phyloP scores from a whole-genome alignment of 2,888 invertebrate species.

The Lycia hirtaria region DNA sequence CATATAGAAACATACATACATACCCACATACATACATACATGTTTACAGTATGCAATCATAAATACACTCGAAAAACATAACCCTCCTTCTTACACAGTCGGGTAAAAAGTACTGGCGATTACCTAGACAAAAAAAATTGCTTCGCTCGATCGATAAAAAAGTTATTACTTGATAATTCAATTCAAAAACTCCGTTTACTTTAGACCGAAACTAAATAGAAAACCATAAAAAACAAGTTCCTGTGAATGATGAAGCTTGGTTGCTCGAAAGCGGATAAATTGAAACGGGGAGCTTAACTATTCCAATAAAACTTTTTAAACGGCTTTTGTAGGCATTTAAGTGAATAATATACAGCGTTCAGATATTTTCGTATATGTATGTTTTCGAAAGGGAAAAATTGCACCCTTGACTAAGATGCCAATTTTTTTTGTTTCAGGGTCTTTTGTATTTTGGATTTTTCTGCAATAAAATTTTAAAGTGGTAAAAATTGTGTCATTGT shows the following conservation, averaged over 20 bases:
- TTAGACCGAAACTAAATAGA: slow-evolving; percentile 50
- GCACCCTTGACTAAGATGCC: background rate
- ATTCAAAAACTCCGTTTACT: slow-evolving; percentile 29
- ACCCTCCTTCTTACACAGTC: too few species aligned
- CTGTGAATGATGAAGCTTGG: slow-evolving; percentile 54
- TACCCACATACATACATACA: too few species aligned
- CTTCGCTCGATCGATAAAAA: too few species aligned
- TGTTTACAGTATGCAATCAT: too few species aligned
- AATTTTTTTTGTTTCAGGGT: background rate
- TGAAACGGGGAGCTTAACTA: slow-evolving; percentile 57
- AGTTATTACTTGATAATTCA: too few species aligned
- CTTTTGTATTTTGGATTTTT: background rate
- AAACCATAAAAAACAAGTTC: slow-evolving; percentile 56
- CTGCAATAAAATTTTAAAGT: too few species aligned
- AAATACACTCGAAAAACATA: too few species aligned
- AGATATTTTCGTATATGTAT: slow-evolving; percentile 17
- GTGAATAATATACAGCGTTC: slow-evolving; percentile 38
- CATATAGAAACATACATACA: too few species aligned
- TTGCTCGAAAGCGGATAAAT: slow-evolving; percentile 48
- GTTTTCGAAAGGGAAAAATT: background rate
- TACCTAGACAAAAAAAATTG: too few species aligned
- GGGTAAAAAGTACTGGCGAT: too few species aligned
- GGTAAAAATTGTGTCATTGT: too few species aligned
- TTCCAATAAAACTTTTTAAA: slow-evolving; percentile 73
- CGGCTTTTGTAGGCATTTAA: slow-evolving; percentile 52